Evolutionary conservation across 2,888 invertebrate species (phyloP), one percentile per base, ranked within the genome.

Genomic region (Ichneumoninae sp.): DNA sequence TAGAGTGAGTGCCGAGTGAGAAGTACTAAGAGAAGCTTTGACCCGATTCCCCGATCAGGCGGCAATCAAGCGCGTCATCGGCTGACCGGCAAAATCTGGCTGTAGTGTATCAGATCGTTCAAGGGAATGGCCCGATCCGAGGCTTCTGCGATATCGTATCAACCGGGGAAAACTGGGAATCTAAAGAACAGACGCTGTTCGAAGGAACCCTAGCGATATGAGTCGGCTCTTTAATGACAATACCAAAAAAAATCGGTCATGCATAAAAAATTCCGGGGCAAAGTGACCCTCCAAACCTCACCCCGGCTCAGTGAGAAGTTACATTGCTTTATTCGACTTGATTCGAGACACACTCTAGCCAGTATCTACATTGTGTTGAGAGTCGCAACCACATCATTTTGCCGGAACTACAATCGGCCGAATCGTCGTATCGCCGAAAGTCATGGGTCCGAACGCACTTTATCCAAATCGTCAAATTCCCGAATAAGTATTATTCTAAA

Each of bases 1-100:
- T 26, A 52, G 19, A 78, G 47, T 62, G 70, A 60, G 57, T 44
- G 69, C 75, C 62, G 22, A 52, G 70, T 36, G 76, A 72, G 68
- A 57, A 71, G 62, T 50, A 65, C 80, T 75, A 47, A 66, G 62
- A 57, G 69, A 84, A 84, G 77, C 82, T 74, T 86, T 86, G 84
- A 86, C 86, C 86, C 86, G 74, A 77, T 82, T 86, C 52, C 62
- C 36, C 52, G 72, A 68, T 70, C 66, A 60, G 52, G 13, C 47
- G 74, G 72, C 50, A 71, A 57, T 52, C 62, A 72, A 68, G 26
- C 50, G 36, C 54, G 65, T 10, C 26, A 54, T 47, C 3, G 47
- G n/a, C 36, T 10, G 44, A 84, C 54, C 40, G 47, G 16, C 26
- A 44, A 52, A 79, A 4, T 57, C 47, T 13, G 36, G 16, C n/a